Evolutionary conservation across 2,888 invertebrate species (phyloP), one percentile per base, ranked within the genome.

Genomic region (Corythucha ciliata): DNA sequence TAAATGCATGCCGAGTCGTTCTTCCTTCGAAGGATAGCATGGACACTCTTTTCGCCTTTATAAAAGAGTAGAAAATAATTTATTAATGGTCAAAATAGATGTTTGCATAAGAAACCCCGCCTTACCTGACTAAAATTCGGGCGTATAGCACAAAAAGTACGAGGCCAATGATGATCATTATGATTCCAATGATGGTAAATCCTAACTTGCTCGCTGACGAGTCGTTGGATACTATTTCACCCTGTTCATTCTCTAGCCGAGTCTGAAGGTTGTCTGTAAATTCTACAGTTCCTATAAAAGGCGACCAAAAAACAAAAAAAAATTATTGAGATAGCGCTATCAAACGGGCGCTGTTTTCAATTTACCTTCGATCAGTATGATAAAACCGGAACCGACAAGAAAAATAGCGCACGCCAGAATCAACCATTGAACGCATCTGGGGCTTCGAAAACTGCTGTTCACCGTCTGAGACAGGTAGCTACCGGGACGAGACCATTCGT

Each of bases 161-260:
- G 54, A 80, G 67, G 32, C 80, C 80, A 40, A 78, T 65, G 58
- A 75, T 71, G 60, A 80, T 72, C 57, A 80, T 75, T 25, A 77
- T 71, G 32, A 78, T 79, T 27, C 79, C 79, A 55, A 56, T 40
- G 25, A 56, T 45, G 12, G 53, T 54, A 8, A 56, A 33, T 3
- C 51, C 48, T 8, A 56, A 36, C 26, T 46, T 20, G 39, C 53
- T 51, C 5, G 53, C 34, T 6, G 53, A 51, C 2, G 53, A 51
- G 16, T 52, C 26, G 24, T 36, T 50, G n/a, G 40, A 27, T 14
- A 34, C 34, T 1, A 25, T 20, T 26, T 58, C 56, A 21, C 58
- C 61, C 21, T 58, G 59, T 26, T 57, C 52, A 16, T 63, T 64
- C 48, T 67, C 60, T 32, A 66, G 61, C 51, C 63, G 62, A 16